Conservation (phyloP, 2,113 vertebrate species). For the Pteronura brasiliensis region DNA sequence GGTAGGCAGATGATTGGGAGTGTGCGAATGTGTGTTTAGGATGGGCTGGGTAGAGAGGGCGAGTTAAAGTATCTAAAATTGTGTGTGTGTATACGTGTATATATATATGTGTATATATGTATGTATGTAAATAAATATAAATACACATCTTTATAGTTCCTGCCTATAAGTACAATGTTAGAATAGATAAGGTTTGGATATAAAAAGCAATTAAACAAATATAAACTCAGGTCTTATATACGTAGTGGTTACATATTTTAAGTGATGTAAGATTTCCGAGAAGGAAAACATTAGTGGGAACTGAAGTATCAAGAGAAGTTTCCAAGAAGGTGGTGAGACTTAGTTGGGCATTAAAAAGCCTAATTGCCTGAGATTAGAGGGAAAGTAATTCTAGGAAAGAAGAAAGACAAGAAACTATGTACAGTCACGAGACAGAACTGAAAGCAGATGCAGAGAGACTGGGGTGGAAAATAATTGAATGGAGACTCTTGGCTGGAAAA, state of each 20-base stretch:
- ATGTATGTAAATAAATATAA: not conserved
- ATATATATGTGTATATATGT: not conserved
- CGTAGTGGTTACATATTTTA: not conserved
- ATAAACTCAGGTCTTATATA: not conserved
- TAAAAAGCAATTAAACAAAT: not conserved
- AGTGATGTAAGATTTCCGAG: not conserved
- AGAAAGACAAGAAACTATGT: not conserved
- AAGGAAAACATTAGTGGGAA: not conserved
- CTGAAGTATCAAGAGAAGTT: not conserved
- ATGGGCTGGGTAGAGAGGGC: not conserved
- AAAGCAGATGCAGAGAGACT: not conserved
- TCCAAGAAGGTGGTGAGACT: not conserved
- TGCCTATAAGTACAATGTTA: not conserved
- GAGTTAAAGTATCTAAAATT: not conserved
- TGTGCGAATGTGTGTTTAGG: not conserved
- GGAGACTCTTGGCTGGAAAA: not conserved
- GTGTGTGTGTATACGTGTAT: not conserved
- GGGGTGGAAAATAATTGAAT: not conserved
- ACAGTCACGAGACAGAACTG: not conserved
- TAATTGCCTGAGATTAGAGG: not conserved
- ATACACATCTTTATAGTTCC: not conserved
- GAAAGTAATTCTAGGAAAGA: not conserved
- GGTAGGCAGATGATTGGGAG: not conserved
- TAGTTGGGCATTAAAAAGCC: not conserved
- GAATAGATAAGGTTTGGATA: not conserved